Conservation (phyloP, 1,140 invertebrate genomes). For the Sinonovacula constricta region DNA sequence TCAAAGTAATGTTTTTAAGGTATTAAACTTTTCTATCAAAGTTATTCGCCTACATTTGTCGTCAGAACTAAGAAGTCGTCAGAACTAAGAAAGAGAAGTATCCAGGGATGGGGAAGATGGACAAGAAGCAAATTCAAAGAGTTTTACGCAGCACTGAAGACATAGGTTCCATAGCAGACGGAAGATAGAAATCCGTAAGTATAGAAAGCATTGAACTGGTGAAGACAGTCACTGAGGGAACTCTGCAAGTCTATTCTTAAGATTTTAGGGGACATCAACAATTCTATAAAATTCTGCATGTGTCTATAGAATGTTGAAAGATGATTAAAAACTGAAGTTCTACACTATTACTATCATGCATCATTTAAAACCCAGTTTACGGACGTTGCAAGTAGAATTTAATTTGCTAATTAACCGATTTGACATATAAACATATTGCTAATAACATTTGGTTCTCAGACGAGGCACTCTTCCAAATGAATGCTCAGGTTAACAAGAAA, state of each 20-base stretch:
- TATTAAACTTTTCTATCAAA: slow-evolving; percentile 25
- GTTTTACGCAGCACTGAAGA: slow-evolving; percentile 12
- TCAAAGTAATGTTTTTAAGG: not conserved
- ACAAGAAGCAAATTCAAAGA: slow-evolving; percentile 1
- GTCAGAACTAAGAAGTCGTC: slow-evolving; percentile 3
- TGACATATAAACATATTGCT: not conserved
- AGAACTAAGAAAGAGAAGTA: slow-evolving; percentile 5
- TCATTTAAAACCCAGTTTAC: slow-evolving; percentile 12
- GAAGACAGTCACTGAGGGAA: not conserved
- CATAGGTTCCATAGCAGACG: not conserved
- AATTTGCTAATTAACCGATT: not conserved
- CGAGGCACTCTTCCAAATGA: not conserved
- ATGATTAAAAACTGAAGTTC: slow-evolving; percentile 3
- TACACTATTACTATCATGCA: slow-evolving; percentile 6
- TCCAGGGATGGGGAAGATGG: not conserved
- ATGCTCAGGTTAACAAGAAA: slow-evolving; percentile 6
- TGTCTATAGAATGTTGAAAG: slow-evolving; percentile 11
- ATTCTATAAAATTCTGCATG: not conserved
- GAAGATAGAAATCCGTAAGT: not conserved
- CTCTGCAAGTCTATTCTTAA: slow-evolving; percentile 1
- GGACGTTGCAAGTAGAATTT: not conserved
- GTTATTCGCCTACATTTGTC: not conserved
- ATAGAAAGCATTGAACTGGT: not conserved
- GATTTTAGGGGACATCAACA: not conserved
- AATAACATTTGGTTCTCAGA: not conserved